Percentiles rank a stretch among this genome's conserved stretches.
Conservation (phyloP, 2,888 invertebrate genomes). For the Dryococelus australis region DNA sequence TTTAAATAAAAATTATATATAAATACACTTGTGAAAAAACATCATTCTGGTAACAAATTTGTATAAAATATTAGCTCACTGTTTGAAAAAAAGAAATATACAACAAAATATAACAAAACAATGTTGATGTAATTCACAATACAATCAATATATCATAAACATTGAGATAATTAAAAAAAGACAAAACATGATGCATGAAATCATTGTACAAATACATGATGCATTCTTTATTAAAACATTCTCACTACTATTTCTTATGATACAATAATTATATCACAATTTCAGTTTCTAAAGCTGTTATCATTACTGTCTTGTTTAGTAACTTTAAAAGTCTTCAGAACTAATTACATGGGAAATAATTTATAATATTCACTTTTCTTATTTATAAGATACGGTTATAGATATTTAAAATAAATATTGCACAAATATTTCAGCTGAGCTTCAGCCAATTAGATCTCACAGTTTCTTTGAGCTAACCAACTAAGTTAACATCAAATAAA, state of each 20-base stretch:
- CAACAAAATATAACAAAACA: not conserved
- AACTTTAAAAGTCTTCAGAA: not conserved
- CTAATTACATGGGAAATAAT: not conserved
- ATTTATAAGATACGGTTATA: not conserved
- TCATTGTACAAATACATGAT: not conserved
- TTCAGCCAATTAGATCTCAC: not conserved
- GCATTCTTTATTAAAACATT: not conserved
- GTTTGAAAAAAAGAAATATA: not conserved
- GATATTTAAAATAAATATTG: not conserved
- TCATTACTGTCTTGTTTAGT: not conserved
- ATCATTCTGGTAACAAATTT: constrained; percentile 5
- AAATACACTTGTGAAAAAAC: not conserved
- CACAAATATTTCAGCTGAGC: not conserved
- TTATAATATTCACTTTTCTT: too few relatives aligned
- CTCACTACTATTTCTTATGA: not conserved
- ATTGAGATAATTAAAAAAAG: not conserved
- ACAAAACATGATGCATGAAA: not conserved
- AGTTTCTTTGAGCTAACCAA: not conserved
- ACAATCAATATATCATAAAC: not conserved
- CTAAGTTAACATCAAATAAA: constrained; percentile 42
- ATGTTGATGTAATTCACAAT: not conserved
- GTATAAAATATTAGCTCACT: not conserved
- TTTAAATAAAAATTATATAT: not conserved
- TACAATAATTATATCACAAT: not conserved
- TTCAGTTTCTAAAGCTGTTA: not conserved